phyloP scores from a whole-genome alignment of 2,113 vertebrate species.

The Talpa occidentalis region DNA sequence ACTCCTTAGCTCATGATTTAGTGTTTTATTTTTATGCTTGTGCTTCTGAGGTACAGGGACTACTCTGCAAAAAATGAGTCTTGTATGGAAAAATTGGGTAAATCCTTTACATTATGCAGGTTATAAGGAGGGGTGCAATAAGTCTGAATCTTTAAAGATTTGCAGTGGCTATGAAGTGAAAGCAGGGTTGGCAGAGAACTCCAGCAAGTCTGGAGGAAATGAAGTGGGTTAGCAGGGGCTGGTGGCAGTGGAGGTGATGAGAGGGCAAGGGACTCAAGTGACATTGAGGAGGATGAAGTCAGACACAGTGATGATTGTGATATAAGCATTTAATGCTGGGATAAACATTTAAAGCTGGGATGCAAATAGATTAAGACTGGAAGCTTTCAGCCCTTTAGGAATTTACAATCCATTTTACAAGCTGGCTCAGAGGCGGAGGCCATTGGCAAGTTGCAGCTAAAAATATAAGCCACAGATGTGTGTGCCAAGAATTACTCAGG shows the following conservation, averaged over 20 bases:
- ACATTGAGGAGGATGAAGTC: neutral
- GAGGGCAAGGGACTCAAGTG: neutral
- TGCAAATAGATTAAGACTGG: neutral
- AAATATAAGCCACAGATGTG: neutral
- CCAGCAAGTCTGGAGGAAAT: neutral
- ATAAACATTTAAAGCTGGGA: constrained; percentile 2
- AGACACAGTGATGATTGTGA: neutral
- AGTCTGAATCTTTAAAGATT: neutral
- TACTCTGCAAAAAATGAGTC: neutral
- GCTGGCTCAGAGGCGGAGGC: neutral
- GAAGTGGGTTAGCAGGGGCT: neutral
- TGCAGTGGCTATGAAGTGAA: neutral
- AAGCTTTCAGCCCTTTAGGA: neutral
- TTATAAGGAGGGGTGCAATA: neutral
- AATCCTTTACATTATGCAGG: neutral
- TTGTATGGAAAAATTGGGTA: neutral
- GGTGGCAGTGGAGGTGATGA: neutral
- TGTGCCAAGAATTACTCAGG: neutral
- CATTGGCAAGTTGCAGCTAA: neutral
- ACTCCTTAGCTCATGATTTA: neutral
- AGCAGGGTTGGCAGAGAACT: neutral
- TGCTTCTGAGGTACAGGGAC: neutral
- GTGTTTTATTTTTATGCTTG: neutral
- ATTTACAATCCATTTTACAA: constrained; percentile 51
- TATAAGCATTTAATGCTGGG: neutral